phyloP scores from a whole-genome alignment of 2,888 invertebrate genomes.

The Netelia inedita region DNA sequence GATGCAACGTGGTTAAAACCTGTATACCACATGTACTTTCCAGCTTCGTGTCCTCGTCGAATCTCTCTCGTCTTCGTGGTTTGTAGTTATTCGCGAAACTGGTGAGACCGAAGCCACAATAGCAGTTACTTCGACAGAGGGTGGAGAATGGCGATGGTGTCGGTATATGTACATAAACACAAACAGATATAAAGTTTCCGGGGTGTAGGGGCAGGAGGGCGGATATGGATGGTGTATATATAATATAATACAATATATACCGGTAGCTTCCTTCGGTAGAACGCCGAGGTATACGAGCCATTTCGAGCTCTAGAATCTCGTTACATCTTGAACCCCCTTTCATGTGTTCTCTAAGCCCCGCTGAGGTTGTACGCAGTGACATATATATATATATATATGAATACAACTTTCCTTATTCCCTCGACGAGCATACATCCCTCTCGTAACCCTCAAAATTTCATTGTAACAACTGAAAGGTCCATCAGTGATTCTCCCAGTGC shows the following conservation, averaged over 20 bases:
- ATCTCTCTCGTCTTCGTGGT: slow-evolving; percentile 59
- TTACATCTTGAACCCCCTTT: slow-evolving; percentile 32
- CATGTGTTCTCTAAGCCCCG: slow-evolving; percentile 6
- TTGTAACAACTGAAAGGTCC: neutral
- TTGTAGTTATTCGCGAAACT: slow-evolving; percentile 60
- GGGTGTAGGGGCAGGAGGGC: slow-evolving; percentile 5
- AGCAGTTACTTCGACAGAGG: slow-evolving; percentile 29
- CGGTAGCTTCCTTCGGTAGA: neutral
- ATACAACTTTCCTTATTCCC: too few species aligned
- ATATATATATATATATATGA: neutral
- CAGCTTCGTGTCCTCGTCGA: slow-evolving; percentile 35
- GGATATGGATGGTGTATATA: slow-evolving; percentile 6
- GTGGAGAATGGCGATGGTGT: too few species aligned
- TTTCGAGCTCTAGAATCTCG: slow-evolving; percentile 43
- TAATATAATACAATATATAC: slow-evolving; percentile 5
- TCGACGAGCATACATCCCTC: too few species aligned
- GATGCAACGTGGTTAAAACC: slow-evolving; percentile 21
- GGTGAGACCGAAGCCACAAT: slow-evolving; percentile 49
- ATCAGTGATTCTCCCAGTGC: neutral
- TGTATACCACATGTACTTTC: slow-evolving; percentile 29
- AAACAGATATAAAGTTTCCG: slow-evolving; percentile 22
- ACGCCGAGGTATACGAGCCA: slow-evolving; percentile 31
- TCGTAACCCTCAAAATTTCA: slow-evolving; percentile 2
- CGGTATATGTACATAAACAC: too few species aligned
- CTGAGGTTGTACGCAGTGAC: neutral